Evolutionary conservation across 2,113 vertebrate species (phyloP).

Genomic region (Rousettus leschenaultii): DNA sequence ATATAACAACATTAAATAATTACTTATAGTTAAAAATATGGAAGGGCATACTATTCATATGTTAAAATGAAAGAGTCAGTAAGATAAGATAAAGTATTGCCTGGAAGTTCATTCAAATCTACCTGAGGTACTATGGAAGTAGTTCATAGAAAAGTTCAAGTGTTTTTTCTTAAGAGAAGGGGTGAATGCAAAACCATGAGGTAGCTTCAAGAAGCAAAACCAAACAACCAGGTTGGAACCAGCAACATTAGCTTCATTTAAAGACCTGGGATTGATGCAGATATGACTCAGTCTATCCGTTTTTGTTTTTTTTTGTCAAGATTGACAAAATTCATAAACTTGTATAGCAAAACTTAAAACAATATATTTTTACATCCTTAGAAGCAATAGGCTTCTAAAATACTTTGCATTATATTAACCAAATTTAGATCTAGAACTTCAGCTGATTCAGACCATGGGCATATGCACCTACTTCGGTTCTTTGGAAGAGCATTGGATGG

Average conservation of each 20-base stretch:
- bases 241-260: neutral
- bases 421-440: neutral
- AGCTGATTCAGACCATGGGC: neutral
- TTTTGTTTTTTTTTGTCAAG: neutral
- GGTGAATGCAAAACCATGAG: neutral
- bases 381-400: neutral
- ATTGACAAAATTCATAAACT: neutral
- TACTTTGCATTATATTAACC: neutral
- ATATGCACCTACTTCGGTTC: neutral
- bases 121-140: neutral
- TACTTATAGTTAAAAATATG: neutral
- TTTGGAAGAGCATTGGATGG: neutral
- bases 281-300: neutral
- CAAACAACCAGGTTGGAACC: neutral
- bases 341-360: neutral
- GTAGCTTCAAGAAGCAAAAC: neutral
- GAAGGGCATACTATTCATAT: neutral
- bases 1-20: neutral
- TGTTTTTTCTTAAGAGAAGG: neutral
- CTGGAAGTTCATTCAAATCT: neutral
- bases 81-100: neutral
- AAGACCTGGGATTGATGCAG: neutral
- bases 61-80: neutral
- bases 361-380: neutral
- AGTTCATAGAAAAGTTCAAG: neutral